Evolutionary conservation across 92 coral and sea anemone species (phyloP).

Genomic region (Montipora capitata): DNA sequence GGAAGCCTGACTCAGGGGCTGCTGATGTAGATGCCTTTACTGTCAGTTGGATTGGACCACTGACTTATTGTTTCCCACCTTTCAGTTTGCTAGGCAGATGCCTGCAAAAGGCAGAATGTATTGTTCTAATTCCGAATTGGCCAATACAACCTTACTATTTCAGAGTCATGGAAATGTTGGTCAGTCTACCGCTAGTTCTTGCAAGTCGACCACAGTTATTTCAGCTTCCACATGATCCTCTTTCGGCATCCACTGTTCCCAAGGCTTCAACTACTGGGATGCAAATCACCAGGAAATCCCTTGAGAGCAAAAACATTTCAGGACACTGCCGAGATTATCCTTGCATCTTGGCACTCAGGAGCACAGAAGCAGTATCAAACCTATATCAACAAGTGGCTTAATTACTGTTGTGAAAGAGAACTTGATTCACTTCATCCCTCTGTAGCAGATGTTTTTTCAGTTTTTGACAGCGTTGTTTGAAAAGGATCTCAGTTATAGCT

Average conservation of each 20-base stretch:
- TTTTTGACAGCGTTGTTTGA: conserved; percentile 49
- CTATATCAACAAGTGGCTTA: no score
- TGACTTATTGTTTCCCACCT: conserved; percentile 71
- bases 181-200: neutral
- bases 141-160: conserved; percentile 74
- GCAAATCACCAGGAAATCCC: neutral
- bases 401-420: no score
- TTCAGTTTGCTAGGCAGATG: conserved; percentile 39
- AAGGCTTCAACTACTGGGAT: no score
- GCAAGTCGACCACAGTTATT: no score
- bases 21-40: conserved; percentile 76
- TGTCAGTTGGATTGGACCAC: conserved; percentile 71
- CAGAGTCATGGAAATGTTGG: conserved; percentile 61
- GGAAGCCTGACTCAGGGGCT: conserved; percentile 73
- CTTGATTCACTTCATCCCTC: no score
- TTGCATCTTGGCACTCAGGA: no score
- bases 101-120: conserved; percentile 73
- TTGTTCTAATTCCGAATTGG: conserved; percentile 74
- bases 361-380: no score
- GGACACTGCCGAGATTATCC: no score
- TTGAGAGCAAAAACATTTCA: no score
- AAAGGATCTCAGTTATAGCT: no score
- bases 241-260: no score
- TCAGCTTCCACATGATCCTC: no score
- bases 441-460: neutral